Evolutionary conservation across 1,140 invertebrate species (phyloP).

Genomic region (Latrodectus geometricus): DNA sequence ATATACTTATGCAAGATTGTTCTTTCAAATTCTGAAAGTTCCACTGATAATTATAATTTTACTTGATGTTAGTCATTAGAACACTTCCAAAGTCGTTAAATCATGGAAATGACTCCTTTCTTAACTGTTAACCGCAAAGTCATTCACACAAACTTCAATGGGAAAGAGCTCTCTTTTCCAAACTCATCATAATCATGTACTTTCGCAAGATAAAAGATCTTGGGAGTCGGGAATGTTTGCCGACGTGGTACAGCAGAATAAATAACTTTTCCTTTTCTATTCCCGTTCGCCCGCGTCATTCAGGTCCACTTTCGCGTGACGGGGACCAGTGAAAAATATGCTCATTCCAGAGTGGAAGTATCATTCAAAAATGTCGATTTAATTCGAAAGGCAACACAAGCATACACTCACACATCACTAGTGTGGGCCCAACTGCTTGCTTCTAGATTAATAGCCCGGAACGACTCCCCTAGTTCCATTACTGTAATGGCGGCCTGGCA

Average conservation of each 20-base stretch:
- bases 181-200: not conserved
- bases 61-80: not conserved
- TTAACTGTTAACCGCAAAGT: not conserved
- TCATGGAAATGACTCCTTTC: not conserved
- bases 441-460: not conserved
- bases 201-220: not conserved
- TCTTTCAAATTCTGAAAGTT: too few species aligned
- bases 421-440: not conserved
- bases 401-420: not conserved
- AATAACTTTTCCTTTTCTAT: not conserved
- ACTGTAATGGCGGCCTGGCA: not conserved
- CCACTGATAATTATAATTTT: not conserved
- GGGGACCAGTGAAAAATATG: not conserved
- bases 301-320: not conserved
- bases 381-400: not conserved
- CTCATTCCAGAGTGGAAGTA: not conserved
- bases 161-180: not conserved
- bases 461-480: not conserved
- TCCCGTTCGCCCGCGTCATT: not conserved
- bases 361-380: conserved; percentile 2
- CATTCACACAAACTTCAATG: not conserved
- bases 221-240: not conserved
- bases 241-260: not conserved
- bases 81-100: not conserved
- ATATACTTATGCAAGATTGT: too few species aligned